Base-by-base conservation (phyloP, 2,888 invertebrate species). In the Scaptomyza polygonia region DNA sequence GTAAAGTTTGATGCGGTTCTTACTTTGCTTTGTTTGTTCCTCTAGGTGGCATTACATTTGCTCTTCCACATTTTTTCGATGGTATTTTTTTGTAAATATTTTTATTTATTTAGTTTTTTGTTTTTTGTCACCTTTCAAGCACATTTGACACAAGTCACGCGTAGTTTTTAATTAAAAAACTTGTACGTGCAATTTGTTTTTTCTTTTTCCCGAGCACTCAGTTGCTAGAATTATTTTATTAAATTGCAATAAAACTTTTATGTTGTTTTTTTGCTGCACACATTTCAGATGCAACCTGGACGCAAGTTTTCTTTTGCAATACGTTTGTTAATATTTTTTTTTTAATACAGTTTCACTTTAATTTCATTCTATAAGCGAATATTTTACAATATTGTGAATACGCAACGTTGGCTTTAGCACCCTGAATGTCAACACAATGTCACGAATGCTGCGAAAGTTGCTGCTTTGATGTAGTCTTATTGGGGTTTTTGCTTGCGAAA, bases 101-200 rank as follows among this genome's bases (percentile, higher is more conserved):
- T 36, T 34, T 14, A 5, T 34, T 14, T 34, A 14, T 14, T 40
- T 47, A 62, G 61, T 47, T 64, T 61, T 34, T 34, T 36, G 3
- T 40, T 64, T 65, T 49, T 64, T 61, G 55, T 32, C 65, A 66
- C 63, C 63, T 68, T 77, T 83, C 68, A 73, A 64, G 67, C 86
- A 56, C 68, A 62, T 76, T 83, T 83, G 73, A 77, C 73, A 72
- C 73, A 76, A 86, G 73, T 88, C 77, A 86, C 77, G 80, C 77
- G 84, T 83, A 71, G 61, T 76, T 86, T 82, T 82, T 88, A 88
- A 82, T 82, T 82, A 82, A 88, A 82, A 82, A 82, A 82, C 88
- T 88, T 88, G 58, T 59, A 67, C 70, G 77, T 83, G 86, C 80
- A 88, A 82, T 86, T 79, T 79, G 62, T 56, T 47, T 55, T n/a